A percentile compares a stretch with the other conserved stretches of the same genome.
These are phyloP conservation scores for Drosophila carrolli DNA, from an alignment of 1,140 invertebrate species.

Conservation along the genomic window DNA sequence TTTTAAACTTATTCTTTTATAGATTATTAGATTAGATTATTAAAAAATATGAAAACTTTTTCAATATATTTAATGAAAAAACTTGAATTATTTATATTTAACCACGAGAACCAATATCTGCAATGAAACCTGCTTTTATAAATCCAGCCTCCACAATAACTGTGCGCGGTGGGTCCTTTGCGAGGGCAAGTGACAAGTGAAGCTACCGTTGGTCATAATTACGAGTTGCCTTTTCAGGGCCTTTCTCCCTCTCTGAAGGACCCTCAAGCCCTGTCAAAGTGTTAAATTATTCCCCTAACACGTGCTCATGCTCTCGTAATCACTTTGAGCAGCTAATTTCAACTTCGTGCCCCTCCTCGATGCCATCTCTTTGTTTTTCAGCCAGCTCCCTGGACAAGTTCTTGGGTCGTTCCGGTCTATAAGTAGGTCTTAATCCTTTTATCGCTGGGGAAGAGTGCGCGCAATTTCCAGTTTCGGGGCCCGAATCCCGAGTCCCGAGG, in stretches of 20 bases:
- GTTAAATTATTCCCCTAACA: slow-evolving; percentile 59
- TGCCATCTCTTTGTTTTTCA: slow-evolving; percentile 5
- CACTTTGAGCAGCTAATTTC: slow-evolving; percentile 69
- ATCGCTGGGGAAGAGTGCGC: slow-evolving; percentile 62
- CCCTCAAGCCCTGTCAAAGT: slow-evolving; percentile 33
- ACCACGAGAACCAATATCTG: neutral
- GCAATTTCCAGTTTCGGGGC: slow-evolving; percentile 52
- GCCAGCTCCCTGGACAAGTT: slow-evolving; percentile 5
- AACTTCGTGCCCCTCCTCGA: slow-evolving; percentile 31
- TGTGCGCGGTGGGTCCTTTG: slow-evolving; percentile 54
- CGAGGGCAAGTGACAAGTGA: slow-evolving; percentile 52
- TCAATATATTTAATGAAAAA: too few species aligned
- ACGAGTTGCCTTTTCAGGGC: slow-evolving; percentile 4
- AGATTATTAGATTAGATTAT: too few species aligned
- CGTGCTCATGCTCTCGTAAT: slow-evolving; percentile 70
- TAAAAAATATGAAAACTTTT: too few species aligned
- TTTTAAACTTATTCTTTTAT: too few species aligned
- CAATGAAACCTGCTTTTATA: neutral
- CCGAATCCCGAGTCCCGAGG: slow-evolving; percentile 8
- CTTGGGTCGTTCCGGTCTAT: slow-evolving; percentile 46
- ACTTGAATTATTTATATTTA: too few species aligned
- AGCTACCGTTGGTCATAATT: slow-evolving; percentile 72
- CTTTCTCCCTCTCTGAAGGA: slow-evolving; percentile 2
- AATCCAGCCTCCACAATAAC: neutral
- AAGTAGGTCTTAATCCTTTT: slow-evolving; percentile 77